A percentile compares a stretch with the other conserved stretches of the same genome.
Evolutionary conservation across 2,113 vertebrate genomes (phyloP).

Genomic region (Tachysurus fulvidraco): DNA sequence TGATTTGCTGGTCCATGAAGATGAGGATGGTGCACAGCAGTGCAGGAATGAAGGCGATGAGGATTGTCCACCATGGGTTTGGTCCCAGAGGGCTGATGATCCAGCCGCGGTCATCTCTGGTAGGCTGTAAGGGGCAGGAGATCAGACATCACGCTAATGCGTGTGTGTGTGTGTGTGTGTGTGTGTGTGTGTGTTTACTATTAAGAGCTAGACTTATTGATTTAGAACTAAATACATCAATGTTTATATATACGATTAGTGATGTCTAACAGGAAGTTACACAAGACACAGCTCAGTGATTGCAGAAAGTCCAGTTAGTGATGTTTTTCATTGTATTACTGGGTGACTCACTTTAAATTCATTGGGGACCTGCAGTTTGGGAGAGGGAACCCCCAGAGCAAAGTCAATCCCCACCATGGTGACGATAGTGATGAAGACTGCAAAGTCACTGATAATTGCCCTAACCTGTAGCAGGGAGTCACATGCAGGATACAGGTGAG

Average conservation of each 20-base stretch:
- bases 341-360: slow-evolving; percentile 88
- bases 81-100: slow-evolving; percentile 90
- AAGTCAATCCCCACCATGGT: slow-evolving; percentile 95
- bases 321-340: neutral
- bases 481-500: neutral
- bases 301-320: neutral
- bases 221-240: neutral
- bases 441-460: slow-evolving; percentile 95
- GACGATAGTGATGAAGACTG: slow-evolving; percentile 96
- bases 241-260: neutral
- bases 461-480: slow-evolving; percentile 78
- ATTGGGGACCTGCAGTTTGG: slow-evolving; percentile 94
- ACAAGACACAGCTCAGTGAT: neutral
- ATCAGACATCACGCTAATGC: neutral
- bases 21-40: slow-evolving; percentile 98
- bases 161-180: neutral
- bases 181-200: neutral
- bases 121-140: slow-evolving; percentile 75
- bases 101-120: slow-evolving; percentile 97
- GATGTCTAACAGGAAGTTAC: neutral
- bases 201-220: neutral
- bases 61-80: slow-evolving; percentile 97
- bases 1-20: slow-evolving; percentile 99
- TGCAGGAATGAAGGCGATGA: slow-evolving; percentile 88
- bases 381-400: slow-evolving; percentile 90